These are phyloP conservation scores for Agrotis segetum DNA, from an alignment of 2,888 invertebrate genomes.

Conservation along the genomic window DNA sequence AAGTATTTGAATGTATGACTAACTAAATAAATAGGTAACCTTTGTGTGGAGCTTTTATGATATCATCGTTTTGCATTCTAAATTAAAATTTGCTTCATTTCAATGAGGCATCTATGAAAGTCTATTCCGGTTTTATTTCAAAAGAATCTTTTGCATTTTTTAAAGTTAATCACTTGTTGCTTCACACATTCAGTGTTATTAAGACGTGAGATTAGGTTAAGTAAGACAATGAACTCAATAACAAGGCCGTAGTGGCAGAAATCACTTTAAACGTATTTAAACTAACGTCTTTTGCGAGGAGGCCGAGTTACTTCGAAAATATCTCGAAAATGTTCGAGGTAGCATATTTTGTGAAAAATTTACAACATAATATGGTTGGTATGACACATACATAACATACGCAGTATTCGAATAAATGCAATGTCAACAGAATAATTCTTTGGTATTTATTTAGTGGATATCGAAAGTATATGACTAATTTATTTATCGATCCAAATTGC, in stretches of 20 bases:
- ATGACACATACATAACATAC: neutral
- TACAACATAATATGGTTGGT: neutral
- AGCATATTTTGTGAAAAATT: slow-evolving; percentile 8
- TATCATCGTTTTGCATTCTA: slow-evolving; percentile 17
- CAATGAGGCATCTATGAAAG: slow-evolving; percentile 3
- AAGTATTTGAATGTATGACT: slow-evolving; percentile 38
- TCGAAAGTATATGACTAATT: slow-evolving; percentile 19
- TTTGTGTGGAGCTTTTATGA: slow-evolving; percentile 38
- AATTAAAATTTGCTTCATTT: slow-evolving; percentile 23
- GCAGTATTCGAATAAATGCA: slow-evolving; percentile 22
- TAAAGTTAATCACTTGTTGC: slow-evolving; percentile 31
- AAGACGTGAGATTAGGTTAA: slow-evolving; percentile 60
- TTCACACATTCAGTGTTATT: slow-evolving; percentile 46
- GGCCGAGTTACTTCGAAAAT: slow-evolving; percentile 29
- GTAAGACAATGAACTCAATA: slow-evolving; percentile 68
- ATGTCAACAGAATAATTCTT: slow-evolving; percentile 29
- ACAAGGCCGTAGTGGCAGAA: slow-evolving; percentile 68
- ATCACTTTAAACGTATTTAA: slow-evolving; percentile 48
- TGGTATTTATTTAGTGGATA: slow-evolving; percentile 8
- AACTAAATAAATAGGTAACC: slow-evolving; percentile 36
- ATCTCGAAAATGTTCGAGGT: slow-evolving; percentile 27
- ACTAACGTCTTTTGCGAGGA: slow-evolving; percentile 49
- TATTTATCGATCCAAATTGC: slow-evolving; percentile 34
- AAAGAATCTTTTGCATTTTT: slow-evolving; percentile 1
- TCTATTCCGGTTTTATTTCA: neutral